Percentiles rank a stretch among this genome's conserved stretches.
Evolutionary conservation across 2,888 invertebrate species (phyloP).

Genomic region (Ceraclea dissimilis): DNA sequence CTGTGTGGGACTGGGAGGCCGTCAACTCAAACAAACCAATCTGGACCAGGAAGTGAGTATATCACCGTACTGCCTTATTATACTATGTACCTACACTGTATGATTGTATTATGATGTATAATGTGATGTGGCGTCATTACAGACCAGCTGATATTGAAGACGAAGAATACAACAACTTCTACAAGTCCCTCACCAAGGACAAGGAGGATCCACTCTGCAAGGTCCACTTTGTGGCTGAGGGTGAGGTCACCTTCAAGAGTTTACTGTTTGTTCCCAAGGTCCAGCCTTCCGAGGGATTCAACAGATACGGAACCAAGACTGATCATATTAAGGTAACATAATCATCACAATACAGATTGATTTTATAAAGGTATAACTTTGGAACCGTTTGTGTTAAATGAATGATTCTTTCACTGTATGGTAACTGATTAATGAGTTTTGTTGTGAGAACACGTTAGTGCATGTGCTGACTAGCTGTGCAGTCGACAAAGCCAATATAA

Average conservation of each 20-base stretch:
- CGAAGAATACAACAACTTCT: conserved; percentile 91
- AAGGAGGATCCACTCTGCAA: conserved; percentile 72
- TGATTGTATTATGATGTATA: background rate
- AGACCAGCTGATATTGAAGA: conserved; percentile 71
- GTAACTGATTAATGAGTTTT: background rate
- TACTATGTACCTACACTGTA: background rate
- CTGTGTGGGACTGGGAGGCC: conserved; percentile 96
- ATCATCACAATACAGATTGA: too few relatives aligned
- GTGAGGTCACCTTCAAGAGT: conserved; percentile 98
- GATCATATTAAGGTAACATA: conserved; percentile 76
- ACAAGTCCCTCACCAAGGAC: conserved; percentile 91
- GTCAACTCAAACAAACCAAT: conserved; percentile 97
- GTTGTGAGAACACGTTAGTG: background rate
- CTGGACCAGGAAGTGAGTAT: conserved; percentile 83
- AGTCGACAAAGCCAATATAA: too few relatives aligned
- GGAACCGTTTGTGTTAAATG: too few relatives aligned
- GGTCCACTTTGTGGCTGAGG: conserved; percentile 96
- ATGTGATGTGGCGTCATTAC: background rate
- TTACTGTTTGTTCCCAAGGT: conserved; percentile 87
- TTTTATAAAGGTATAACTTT: too few relatives aligned
- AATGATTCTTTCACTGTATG: too few relatives aligned
- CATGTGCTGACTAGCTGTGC: too few relatives aligned
- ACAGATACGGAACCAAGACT: conserved; percentile 87
- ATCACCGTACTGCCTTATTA: background rate
- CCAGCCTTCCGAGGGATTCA: conserved; percentile 90